A percentile compares a stretch with the other conserved stretches of the same genome.
Conservation (phyloP, 1,140 invertebrate genomes). For the Dermatophagoides farinae region DNA sequence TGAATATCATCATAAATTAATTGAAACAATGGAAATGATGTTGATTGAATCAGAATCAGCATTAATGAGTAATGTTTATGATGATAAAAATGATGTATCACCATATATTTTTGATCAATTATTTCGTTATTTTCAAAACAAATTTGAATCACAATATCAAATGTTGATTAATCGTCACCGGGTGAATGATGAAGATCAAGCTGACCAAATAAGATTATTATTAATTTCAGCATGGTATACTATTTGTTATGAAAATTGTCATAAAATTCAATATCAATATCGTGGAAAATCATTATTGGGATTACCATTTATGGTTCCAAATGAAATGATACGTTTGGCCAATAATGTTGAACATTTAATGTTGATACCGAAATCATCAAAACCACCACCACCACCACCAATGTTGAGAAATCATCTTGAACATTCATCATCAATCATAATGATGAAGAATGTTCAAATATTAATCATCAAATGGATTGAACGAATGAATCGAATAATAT, state of each 20-base stretch:
- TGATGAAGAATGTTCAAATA: not conserved
- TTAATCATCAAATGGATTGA: not conserved
- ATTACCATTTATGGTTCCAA: not conserved
- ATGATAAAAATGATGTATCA: not conserved
- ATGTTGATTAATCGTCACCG: not conserved
- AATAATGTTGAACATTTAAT: not conserved
- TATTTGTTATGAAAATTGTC: not conserved
- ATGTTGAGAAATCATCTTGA: not conserved
- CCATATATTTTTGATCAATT: not conserved
- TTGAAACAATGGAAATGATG: slow-evolving; percentile 10
- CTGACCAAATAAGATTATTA: not conserved
- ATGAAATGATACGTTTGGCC: not conserved
- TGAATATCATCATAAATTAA: slow-evolving; percentile 7
- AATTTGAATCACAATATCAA: not conserved
- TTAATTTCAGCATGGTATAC: not conserved
- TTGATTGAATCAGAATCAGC: slow-evolving; percentile 2
- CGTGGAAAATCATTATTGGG: not conserved
- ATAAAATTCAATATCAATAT: not conserved
- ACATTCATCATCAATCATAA: not conserved
- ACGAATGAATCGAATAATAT: not conserved
- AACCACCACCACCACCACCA: not conserved
- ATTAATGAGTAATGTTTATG: not conserved
- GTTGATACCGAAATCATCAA: not conserved
- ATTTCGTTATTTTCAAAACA: not conserved
- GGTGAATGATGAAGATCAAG: not conserved